phyloP scores from a whole-genome alignment of 2,797 vertebrate species.

The Pterois miles region DNA sequence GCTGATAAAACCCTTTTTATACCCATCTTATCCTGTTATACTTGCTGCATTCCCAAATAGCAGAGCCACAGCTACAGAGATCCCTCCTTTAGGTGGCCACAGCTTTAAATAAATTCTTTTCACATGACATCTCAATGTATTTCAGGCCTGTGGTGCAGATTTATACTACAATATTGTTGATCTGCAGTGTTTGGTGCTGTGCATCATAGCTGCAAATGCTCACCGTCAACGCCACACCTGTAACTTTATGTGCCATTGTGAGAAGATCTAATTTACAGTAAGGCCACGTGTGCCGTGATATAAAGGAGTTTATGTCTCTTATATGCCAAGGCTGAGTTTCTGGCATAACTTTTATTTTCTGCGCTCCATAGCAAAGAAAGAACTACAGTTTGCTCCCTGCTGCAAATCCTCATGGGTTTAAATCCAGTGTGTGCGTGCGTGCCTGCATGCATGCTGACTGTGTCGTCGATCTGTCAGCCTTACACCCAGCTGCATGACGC shows the following conservation, averaged over 20 bases:
- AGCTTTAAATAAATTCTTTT: not conserved
- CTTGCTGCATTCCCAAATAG: not conserved
- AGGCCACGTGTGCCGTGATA: constrained; percentile 11
- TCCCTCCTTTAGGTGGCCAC: not conserved
- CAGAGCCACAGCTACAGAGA: not conserved
- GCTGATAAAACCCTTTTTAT: not conserved
- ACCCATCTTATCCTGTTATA: not conserved
- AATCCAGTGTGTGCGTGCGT: constrained; percentile 39
- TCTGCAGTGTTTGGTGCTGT: not conserved
- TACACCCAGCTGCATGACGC: constrained; percentile 32
- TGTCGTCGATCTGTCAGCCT: constrained; percentile 46
- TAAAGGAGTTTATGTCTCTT: constrained; percentile 10
- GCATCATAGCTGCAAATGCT: constrained; percentile 11
- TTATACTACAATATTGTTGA: not conserved
- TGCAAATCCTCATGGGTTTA: constrained; percentile 26
- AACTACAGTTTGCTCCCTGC: constrained; percentile 12
- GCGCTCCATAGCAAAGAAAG: not conserved
- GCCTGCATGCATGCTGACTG: constrained; percentile 28
- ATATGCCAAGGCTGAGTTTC: not conserved
- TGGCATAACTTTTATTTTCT: constrained; percentile 34
- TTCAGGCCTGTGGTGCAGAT: not conserved
- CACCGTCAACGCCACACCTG: constrained; percentile 21
- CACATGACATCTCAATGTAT: not conserved
- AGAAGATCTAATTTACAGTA: constrained; percentile 35
- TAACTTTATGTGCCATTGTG: constrained; percentile 26